phyloP scores from a whole-genome alignment of 2,113 vertebrate species.

The Psettodes erumei region DNA sequence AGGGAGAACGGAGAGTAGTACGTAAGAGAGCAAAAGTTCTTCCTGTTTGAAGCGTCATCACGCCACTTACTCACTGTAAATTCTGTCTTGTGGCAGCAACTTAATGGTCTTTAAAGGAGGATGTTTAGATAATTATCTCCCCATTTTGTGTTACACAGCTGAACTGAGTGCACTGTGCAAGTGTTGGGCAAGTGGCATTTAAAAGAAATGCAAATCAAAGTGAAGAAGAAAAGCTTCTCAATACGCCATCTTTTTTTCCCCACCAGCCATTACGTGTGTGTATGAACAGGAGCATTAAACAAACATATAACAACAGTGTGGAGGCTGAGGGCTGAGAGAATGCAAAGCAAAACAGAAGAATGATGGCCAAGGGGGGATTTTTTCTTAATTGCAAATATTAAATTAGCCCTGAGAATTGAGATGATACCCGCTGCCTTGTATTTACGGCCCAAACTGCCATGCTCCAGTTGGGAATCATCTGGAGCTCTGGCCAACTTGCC shows the following conservation, averaged over 20 bases:
- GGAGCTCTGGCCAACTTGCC: constrained; percentile 64
- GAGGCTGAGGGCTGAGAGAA: constrained; percentile 12
- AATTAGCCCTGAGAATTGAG: constrained; percentile 42
- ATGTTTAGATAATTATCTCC: background rate
- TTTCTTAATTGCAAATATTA: constrained; percentile 53
- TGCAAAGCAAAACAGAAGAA: constrained; percentile 4
- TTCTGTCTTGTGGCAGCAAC: background rate
- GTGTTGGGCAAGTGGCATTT: background rate
- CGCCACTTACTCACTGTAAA: constrained; percentile 1
- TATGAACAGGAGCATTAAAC: constrained; percentile 21
- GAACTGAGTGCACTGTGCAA: constrained; percentile 1
- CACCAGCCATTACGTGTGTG: constrained; percentile 9
- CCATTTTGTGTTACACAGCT: background rate
- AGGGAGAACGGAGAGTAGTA: background rate
- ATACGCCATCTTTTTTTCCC: constrained; percentile 27
- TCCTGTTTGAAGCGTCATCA: background rate
- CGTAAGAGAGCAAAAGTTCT: constrained; percentile 3
- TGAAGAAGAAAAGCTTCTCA: constrained; percentile 28
- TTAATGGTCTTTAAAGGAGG: background rate
- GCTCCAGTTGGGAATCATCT: constrained; percentile 62
- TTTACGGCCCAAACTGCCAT: constrained; percentile 48
- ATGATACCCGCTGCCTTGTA: constrained; percentile 47
- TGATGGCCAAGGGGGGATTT: constrained; percentile 22
- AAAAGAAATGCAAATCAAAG: constrained; percentile 25
- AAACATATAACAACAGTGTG: constrained; percentile 23